Evolutionary conservation across 2,888 invertebrate species (phyloP), one percentile per base, ranked within the genome.

Genomic region (Lamellibrachia columna): DNA sequence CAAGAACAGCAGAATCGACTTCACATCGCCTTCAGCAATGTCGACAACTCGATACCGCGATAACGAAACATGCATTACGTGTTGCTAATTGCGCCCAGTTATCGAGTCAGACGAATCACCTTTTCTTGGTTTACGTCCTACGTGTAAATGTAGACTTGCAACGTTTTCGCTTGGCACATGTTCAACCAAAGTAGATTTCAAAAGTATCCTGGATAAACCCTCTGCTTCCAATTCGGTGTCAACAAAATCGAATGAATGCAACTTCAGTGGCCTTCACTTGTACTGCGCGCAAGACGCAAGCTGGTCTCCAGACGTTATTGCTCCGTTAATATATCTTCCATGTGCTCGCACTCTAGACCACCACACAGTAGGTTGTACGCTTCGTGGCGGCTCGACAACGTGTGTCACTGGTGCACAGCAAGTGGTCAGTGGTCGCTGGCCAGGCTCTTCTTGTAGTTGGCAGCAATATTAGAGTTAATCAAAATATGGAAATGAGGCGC

Each of bases 401-500:
- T 15, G 75, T 15, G 75, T 75, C 3, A 22, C 75, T 75, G n/a
- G 15, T 75, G 75, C 75, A 4, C 58, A 58, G 58, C 58, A 58
- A 75, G 6, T 75, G 75, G n/a, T 15, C 75, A 75, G 15, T 75
- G 75, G 75, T 75, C 75, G 22, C 75, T 75, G 15, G 75, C 40
- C 40, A 40, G 40, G 40, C 40, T 40, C 40, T 40, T 40, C 40
- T 40, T 40, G 6, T 15, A 15, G 75, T 75, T 75, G 75, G 75
- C 75, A 75, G 75, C 75, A 75, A 75, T 75, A 75, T 75, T 75
- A 75, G 75, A 75, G 75, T 75, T 75, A 75, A 75, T 75, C 75
- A 75, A 75, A 75, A 75, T 75, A 75, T 75, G 75, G 75, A 75
- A 75, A 75, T 75, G 75, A 75, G 75, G 15, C 75, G 22, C 22